Evolutionary conservation across 2,888 invertebrate genomes (phyloP).

Genomic region (Pogonocherus hispidulus): DNA sequence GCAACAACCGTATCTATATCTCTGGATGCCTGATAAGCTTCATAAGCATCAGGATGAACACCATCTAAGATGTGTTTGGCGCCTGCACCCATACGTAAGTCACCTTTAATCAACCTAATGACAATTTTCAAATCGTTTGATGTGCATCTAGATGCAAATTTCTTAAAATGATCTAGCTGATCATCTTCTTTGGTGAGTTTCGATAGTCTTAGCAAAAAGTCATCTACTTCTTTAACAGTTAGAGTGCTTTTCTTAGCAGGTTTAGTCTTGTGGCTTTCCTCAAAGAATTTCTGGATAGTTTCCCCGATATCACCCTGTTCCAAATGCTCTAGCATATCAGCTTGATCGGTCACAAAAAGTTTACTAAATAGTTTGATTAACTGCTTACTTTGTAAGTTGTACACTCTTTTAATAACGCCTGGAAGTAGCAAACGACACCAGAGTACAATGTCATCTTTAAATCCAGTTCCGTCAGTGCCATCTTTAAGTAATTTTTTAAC

Average conservation of each 20-base stretch:
- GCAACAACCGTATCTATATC: conserved; percentile 79
- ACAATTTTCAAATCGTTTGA: conserved; percentile 86
- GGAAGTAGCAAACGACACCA: conserved; percentile 90
- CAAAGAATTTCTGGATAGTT: conserved; percentile 85
- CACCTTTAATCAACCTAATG: conserved; percentile 90
- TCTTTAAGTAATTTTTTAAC: conserved; percentile 78
- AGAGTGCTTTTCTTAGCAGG: conserved; percentile 79
- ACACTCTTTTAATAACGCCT: conserved; percentile 85
- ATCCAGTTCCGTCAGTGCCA: conserved; percentile 74
- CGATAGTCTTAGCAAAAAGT: conserved; percentile 81
- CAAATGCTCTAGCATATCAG: conserved; percentile 87
- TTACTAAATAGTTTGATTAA: conserved; percentile 89
- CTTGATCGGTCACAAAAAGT: conserved; percentile 80
- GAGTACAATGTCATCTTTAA: conserved; percentile 82
- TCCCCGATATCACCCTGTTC: conserved; percentile 91
- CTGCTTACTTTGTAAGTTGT: conserved; percentile 94
- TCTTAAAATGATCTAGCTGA: conserved; percentile 82
- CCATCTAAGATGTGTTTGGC: conserved; percentile 93
- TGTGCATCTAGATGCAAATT: conserved; percentile 83
- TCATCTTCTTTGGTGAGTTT: conserved; percentile 89
- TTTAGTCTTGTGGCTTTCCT: conserved; percentile 72
- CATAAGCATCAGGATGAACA: conserved; percentile 89
- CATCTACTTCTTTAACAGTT: conserved; percentile 83
- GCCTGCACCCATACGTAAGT: conserved; percentile 92
- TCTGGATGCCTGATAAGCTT: conserved; percentile 87